Base-by-base conservation (phyloP, 2,888 invertebrate species). In the Clivina fossor region DNA sequence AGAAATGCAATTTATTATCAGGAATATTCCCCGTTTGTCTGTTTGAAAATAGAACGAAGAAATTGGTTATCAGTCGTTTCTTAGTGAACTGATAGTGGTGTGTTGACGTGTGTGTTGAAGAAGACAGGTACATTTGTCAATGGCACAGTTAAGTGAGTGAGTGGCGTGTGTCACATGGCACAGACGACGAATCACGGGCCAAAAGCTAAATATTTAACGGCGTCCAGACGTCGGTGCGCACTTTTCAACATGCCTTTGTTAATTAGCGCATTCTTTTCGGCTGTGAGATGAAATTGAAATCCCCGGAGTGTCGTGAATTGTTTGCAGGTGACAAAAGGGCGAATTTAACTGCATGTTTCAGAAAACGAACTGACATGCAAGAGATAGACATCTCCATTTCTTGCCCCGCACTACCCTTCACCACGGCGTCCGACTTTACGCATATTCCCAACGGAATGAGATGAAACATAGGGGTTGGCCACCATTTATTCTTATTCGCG, bases 401-500 rank as follows among this genome's bases (percentile, higher is more conserved):
- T 35, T 35, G 43, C 50, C 54, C 33, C 57, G 56, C 49, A 56
- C 55, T 40, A 43, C 50, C 51, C 44, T 55, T 41, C 32, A 22
- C 35, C 48, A 56, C 58, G 48, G 44, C 54, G 28, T 58, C 50
- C 58, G 54, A 11, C 33, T 15, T 44, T 37, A 40, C 43, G 53
- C 28, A 22, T 24, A 22, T 24, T 47, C 58, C 37, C 48, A 49
- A 35, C n/a, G n/a, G n/a, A n/a, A n/a, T n/a, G 48, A 43, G 53
- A n/a, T 16, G 32, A 18, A 38, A 37, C 48, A 33, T 46, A 28
- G 49, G 60, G 56, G 61, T 58, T 59, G 55, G 46, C 40, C 57
- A 58, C 61, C 57, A 64, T 64, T 62, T 62, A 64, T 62, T 61
- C 59, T 60, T 60, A 64, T 61, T 62, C 59, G 43, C 49, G 58